phyloP scores from a whole-genome alignment of 2,797 vertebrate species.

The Salarias fasciatus region DNA sequence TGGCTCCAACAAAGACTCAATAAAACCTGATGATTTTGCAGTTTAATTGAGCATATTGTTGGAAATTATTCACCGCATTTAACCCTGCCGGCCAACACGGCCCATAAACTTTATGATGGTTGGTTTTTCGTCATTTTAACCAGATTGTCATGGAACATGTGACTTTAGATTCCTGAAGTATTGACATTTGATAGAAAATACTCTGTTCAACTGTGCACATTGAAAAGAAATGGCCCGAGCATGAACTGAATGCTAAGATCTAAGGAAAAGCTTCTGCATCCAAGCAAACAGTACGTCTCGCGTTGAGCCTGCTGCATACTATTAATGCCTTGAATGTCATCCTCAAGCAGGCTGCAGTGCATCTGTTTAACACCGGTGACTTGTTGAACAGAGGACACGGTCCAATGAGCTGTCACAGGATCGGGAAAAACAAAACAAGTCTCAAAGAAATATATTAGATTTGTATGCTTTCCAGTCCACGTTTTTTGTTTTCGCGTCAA shows the following conservation, averaged over 20 bases:
- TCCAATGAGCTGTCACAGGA: conserved; percentile 20
- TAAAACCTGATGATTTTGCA: no score
- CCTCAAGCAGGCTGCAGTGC: conserved; percentile 2
- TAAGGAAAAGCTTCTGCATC: background rate
- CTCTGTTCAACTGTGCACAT: background rate
- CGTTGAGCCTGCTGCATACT: conserved; percentile 3
- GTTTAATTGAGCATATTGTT: no score
- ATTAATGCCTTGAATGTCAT: conserved; percentile 22
- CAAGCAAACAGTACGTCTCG: background rate
- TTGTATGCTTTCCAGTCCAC: conserved; percentile 5
- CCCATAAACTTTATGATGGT: no score
- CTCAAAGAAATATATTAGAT: conserved; percentile 19
- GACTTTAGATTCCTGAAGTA: no score
- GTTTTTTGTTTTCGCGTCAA: conserved; percentile 15
- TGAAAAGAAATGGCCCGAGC: background rate
- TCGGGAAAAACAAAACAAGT: conserved; percentile 29
- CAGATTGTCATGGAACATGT: no score
- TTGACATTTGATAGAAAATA: no score
- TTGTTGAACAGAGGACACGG: conserved; percentile 12
- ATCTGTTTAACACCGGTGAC: conserved; percentile 27
- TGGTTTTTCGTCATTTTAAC: no score
- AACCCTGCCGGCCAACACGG: no score
- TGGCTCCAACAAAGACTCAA: no score
- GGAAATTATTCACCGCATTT: no score
- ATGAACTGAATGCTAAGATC: background rate